Evolutionary conservation across 2,888 invertebrate genomes (phyloP).

Genomic region (Eristalinus sepulchralis): DNA sequence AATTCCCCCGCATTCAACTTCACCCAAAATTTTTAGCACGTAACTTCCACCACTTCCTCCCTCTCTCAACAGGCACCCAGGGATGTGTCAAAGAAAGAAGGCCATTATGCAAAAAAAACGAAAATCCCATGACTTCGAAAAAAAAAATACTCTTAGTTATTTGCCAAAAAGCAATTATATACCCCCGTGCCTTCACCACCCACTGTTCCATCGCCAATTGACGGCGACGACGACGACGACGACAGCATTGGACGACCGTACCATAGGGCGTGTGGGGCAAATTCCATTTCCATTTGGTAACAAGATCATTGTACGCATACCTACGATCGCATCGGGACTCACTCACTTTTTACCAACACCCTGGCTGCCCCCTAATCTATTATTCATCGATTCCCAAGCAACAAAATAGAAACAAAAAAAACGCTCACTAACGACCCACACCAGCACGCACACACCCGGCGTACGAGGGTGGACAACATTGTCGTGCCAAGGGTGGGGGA

Average conservation of each 20-base stretch:
- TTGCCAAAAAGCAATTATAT: background rate
- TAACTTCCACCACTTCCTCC: background rate
- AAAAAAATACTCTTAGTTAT: background rate
- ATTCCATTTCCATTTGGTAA: conserved; percentile 66
- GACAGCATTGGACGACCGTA: too few relatives aligned
- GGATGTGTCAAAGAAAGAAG: conserved; percentile 27
- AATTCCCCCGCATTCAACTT: background rate
- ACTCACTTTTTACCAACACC: conserved; percentile 11
- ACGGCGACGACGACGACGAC: background rate
- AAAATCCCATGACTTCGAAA: background rate
- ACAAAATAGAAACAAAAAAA: background rate
- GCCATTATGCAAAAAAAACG: conserved; percentile 17
- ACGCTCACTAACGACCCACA: background rate
- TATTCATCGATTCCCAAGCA: conserved; percentile 28
- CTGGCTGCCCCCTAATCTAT: conserved; percentile 23
- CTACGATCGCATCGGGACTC: conserved; percentile 9
- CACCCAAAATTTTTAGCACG: background rate
- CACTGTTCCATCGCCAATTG: background rate
- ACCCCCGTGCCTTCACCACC: background rate
- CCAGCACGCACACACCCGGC: background rate
- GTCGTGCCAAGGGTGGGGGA: background rate
- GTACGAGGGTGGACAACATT: background rate
- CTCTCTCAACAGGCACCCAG: background rate
- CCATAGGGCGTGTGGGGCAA: conserved; percentile 12
- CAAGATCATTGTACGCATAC: conserved; percentile 65